A percentile compares a stretch with the other conserved stretches of the same genome.
phyloP scores from a whole-genome alignment of 2,888 invertebrate genomes.

The Pristionchus maxplancki region DNA sequence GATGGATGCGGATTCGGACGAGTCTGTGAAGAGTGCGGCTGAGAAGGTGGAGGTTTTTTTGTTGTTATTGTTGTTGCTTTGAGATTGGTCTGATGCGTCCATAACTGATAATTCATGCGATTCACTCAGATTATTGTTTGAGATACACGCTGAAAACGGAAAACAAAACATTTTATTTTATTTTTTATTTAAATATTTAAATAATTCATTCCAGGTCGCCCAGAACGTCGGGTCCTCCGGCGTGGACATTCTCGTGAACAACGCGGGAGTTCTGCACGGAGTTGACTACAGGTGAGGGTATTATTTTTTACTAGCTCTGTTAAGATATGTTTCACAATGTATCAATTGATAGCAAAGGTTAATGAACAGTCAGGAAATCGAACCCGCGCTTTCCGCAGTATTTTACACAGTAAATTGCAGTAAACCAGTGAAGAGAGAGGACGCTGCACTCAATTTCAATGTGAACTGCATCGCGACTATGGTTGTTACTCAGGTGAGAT shows the following conservation, averaged over 20 bases:
- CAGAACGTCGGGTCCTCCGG: background rate
- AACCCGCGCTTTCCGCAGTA: too few relatives aligned
- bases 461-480: conserved; percentile 36
- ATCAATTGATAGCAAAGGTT: too few relatives aligned
- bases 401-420: too few relatives aligned
- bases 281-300: conserved; percentile 10
- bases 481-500: conserved; percentile 13
- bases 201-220: too few relatives aligned
- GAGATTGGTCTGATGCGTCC: too few relatives aligned
- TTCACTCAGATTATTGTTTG: background rate
- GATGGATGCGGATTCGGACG: conserved; percentile 19
- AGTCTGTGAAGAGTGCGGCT: background rate
- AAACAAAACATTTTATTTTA: too few relatives aligned
- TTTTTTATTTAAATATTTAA: too few relatives aligned
- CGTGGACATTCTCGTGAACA: conserved; percentile 34
- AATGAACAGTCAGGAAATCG: too few relatives aligned
- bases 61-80: background rate
- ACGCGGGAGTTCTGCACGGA: conserved; percentile 15
- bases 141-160: too few relatives aligned
- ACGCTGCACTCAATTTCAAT: conserved; percentile 1
- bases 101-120: too few relatives aligned
- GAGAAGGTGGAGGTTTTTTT: background rate
- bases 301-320: too few relatives aligned
- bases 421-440: conserved; percentile 10
- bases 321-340: too few relatives aligned